Evolutionary conservation across 2,113 vertebrate genomes (phyloP), one percentile per base, ranked within the genome.

Genomic region (Caloenas nicobarica): DNA sequence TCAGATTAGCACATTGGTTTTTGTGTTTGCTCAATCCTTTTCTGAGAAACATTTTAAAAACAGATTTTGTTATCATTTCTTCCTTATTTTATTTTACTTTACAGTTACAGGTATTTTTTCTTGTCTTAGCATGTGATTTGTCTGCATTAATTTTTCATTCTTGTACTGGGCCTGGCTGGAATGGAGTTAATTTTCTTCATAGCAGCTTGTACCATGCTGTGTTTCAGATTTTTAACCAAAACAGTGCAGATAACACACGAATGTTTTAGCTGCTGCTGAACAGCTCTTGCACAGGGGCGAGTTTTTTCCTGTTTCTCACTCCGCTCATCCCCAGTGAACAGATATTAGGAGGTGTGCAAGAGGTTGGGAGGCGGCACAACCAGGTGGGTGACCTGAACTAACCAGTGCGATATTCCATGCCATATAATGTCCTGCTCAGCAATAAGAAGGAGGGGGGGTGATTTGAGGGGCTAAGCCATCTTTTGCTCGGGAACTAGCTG

Each of bases 301-400:
- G 3, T 4, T 7, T 13, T 76, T 76, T 94, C 56, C 54, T 66
- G 18, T 36, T 93, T 76, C 24, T 68, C 28, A 8, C 5, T 83
- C 26, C 84, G 44, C 46, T 25, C 3, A 3, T 9, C 6, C 9
- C 26, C n/a, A 58, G 26, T 58, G 46, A 81, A 34, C 26, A 3
- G 7, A 38, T 7, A 25, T 14, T 3, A 23, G 16, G 11, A 26
- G 4, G 5, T 31, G 25, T 2, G 1, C 23, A n/a, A 29, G 40
- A 48, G 19, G 38, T 5, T 82, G 31, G 16, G 23, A 53, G 22
- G 18, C 8, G 16, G 36, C 22, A 58, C 10, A 81, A 51, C 33
- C 14, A 53, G 65, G 44, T 36, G 44, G 24, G 38, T 60, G 28
- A 76, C 23, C 11, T 1, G 0, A 60, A 60, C 18, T 53, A 68